phyloP scores from a whole-genome alignment of 92 coral and sea anemone genomes.

The Umimayanthus kanabou region DNA sequence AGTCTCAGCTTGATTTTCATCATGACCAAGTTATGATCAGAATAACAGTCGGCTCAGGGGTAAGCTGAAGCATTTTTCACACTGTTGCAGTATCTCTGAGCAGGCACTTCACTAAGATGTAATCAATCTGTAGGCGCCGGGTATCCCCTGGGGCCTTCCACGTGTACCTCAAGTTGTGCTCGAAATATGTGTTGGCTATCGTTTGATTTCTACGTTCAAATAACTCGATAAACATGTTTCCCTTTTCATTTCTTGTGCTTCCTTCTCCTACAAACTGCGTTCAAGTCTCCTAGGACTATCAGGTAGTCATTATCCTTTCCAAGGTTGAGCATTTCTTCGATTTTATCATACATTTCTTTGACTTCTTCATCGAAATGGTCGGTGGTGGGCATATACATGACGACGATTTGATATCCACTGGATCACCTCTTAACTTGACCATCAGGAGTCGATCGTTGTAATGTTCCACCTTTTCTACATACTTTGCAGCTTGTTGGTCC shows the following conservation, averaged over 20 bases:
- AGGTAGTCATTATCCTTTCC: slow-evolving; percentile 31
- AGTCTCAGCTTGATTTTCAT: slow-evolving; percentile 32
- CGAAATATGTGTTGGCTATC: slow-evolving; percentile 20
- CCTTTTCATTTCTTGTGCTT: slow-evolving; percentile 31
- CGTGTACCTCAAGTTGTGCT: slow-evolving; percentile 35
- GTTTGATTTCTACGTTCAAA: slow-evolving; percentile 11
- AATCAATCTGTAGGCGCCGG: slow-evolving; percentile 36
- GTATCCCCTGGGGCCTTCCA: slow-evolving; percentile 35
- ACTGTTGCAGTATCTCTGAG: no score
- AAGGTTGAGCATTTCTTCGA: no score
- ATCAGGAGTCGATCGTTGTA: slow-evolving; percentile 40
- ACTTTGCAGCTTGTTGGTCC: slow-evolving; percentile 37
- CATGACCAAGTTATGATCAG: slow-evolving; percentile 35
- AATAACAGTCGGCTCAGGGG: slow-evolving; percentile 8
- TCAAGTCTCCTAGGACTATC: slow-evolving; percentile 43
- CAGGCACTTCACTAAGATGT: slow-evolving; percentile 37
- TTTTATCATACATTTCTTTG: no score
- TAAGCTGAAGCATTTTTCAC: no score
- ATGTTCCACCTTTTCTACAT: slow-evolving; percentile 16
- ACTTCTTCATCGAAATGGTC: slow-evolving; percentile 46
- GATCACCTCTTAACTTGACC: slow-evolving; percentile 39
- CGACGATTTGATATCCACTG: slow-evolving; percentile 22
- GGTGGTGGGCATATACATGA: slow-evolving; percentile 35
- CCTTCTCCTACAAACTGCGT: no score
- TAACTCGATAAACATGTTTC: slow-evolving; percentile 30